Conservation (phyloP, 2,888 invertebrate genomes). For the Drosophila villosipedis region DNA sequence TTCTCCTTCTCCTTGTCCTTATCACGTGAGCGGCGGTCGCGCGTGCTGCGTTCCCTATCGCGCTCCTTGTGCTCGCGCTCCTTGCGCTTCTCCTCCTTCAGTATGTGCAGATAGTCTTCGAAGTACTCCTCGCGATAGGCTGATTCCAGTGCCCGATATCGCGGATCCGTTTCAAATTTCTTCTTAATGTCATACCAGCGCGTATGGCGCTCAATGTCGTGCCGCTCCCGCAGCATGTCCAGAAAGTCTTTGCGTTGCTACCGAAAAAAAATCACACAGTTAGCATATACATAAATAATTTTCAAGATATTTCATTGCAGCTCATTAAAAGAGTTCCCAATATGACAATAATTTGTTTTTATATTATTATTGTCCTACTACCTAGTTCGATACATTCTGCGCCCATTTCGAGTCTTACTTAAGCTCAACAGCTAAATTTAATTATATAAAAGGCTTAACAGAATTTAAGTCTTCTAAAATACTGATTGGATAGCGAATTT, state of each 20-base stretch:
- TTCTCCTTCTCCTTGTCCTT: constrained; percentile 65
- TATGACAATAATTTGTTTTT: background rate
- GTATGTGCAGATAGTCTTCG: constrained; percentile 93
- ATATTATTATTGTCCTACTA: background rate
- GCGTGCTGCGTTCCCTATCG: constrained; percentile 81
- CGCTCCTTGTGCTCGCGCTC: constrained; percentile 77
- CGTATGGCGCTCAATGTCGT: constrained; percentile 94
- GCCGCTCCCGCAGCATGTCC: constrained; percentile 94
- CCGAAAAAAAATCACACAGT: background rate
- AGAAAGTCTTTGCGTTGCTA: constrained; percentile 95
- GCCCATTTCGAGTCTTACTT: background rate
- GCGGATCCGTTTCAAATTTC: constrained; percentile 93
- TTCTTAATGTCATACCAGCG: constrained; percentile 98
- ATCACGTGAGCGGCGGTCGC: constrained; percentile 75
- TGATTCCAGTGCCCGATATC: constrained; percentile 97
- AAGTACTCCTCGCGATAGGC: constrained; percentile 97
- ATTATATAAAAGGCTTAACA: too few species aligned
- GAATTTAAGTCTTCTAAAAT: background rate
- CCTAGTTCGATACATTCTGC: background rate
- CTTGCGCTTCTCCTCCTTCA: constrained; percentile 92
- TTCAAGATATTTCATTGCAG: background rate
- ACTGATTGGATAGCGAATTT: background rate
- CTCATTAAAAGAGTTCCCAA: background rate
- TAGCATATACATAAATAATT: background rate
- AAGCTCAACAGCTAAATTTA: too few species aligned